Evolutionary conservation across 2,888 invertebrate species (phyloP).

Genomic region (Ctenicera cuprea): DNA sequence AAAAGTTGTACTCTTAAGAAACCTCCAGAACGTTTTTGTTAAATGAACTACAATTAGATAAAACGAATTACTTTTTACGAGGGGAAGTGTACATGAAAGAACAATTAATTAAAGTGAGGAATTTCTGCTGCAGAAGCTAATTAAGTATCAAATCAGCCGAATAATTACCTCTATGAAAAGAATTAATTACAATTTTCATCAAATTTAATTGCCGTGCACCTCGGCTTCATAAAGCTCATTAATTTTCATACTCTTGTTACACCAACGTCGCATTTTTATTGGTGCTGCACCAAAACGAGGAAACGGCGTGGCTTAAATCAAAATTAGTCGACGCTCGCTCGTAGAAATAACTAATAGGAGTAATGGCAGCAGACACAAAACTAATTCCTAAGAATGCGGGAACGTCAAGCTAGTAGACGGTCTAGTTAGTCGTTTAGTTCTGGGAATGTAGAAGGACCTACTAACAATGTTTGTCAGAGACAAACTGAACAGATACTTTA

Average conservation of each 20-base stretch:
- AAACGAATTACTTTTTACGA: conserved; percentile 31
- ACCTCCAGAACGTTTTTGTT: not conserved
- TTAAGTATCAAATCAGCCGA: conserved; percentile 48
- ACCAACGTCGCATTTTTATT: conserved; percentile 13
- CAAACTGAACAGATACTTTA: conserved; percentile 64
- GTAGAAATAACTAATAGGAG: conserved; percentile 6
- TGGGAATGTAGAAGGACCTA: conserved; percentile 45
- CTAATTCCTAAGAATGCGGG: conserved; percentile 39
- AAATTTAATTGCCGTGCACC: conserved; percentile 46
- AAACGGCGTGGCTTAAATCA: conserved; percentile 3
- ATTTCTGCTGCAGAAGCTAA: conserved; percentile 43
- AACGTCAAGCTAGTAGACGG: conserved; percentile 24
- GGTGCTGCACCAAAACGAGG: conserved; percentile 1
- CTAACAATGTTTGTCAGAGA: conserved; percentile 61
- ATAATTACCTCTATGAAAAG: conserved; percentile 46
- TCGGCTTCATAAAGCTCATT: conserved; percentile 42
- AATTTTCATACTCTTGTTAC: conserved; percentile 44
- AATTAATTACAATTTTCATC: conserved; percentile 50
- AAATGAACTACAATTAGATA: conserved; percentile 25
- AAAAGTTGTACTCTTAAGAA: not conserved
- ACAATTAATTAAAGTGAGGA: conserved; percentile 44
- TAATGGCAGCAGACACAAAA: conserved; percentile 8
- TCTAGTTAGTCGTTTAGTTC: conserved; percentile 49
- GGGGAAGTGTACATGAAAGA: conserved; percentile 39
- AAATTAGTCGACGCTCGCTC: conserved; percentile 13